phyloP scores from a whole-genome alignment of 2,888 invertebrate genomes.

The Pristionchus mayeri region DNA sequence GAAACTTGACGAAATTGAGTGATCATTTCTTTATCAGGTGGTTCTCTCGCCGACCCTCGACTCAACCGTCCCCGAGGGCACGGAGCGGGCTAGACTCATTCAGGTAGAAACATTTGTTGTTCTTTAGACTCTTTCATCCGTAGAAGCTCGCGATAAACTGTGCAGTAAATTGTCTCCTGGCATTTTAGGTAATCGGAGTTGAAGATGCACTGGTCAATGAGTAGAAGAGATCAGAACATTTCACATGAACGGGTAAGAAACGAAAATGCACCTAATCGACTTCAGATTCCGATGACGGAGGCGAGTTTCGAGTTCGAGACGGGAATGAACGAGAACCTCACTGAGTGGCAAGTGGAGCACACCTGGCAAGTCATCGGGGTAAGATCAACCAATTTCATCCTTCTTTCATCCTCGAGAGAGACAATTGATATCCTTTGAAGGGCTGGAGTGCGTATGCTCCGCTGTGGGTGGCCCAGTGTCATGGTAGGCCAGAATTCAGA shows the following conservation, averaged over 20 bases:
- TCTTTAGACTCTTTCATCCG: too few species aligned
- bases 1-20: too few species aligned
- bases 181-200: too few species aligned
- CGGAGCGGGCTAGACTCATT: background rate
- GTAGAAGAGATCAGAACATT: too few species aligned
- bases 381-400: background rate
- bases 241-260: too few species aligned
- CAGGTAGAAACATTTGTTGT: background rate
- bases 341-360: background rate
- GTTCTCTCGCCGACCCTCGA: slow-evolving; percentile 33
- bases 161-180: too few species aligned
- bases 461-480: slow-evolving; percentile 27
- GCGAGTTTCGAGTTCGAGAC: slow-evolving; percentile 16
- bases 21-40: background rate
- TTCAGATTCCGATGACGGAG: background rate
- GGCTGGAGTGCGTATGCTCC: slow-evolving; percentile 9
- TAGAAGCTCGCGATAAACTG: too few species aligned
- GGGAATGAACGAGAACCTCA: slow-evolving; percentile 27
- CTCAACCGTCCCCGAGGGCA: background rate
- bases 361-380: slow-evolving; percentile 31
- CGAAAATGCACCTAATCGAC: background rate
- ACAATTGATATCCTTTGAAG: background rate
- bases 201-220: too few species aligned
- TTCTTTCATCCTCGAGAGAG: background rate
- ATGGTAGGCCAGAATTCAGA: background rate